Conservation (phyloP, 92 coral and sea anemone species). For the Bergia sp. region DNA sequence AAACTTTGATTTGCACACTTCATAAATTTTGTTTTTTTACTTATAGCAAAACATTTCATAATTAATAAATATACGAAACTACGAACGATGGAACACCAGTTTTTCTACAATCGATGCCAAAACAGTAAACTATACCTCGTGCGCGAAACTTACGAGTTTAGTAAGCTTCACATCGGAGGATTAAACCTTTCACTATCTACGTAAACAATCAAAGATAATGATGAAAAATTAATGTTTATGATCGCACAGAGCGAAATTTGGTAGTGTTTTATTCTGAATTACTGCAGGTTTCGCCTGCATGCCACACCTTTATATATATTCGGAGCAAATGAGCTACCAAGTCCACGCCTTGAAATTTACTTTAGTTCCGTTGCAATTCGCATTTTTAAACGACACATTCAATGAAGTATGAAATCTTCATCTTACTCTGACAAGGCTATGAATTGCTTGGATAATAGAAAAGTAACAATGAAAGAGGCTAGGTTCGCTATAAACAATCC, state of each 20-base stretch:
- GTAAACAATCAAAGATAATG: constrained; percentile 73
- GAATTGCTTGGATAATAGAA: constrained; percentile 18
- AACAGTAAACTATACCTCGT: neutral
- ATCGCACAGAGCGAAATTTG: constrained; percentile 61
- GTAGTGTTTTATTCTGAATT: constrained; percentile 53
- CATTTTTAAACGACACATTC: constrained; percentile 13
- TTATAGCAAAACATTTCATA: constrained; percentile 20
- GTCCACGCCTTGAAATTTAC: constrained; percentile 59
- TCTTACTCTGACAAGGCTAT: constrained; percentile 9
- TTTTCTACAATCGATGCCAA: neutral
- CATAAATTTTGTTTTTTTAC: constrained; percentile 42
- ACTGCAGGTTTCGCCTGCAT: constrained; percentile 19
- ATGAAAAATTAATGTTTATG: constrained; percentile 58
- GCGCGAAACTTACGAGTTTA: neutral
- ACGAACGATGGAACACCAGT: constrained; percentile 28
- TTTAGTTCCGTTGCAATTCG: constrained; percentile 51
- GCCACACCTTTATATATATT: constrained; percentile 62
- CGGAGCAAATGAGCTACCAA: constrained; percentile 63
- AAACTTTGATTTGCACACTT: constrained; percentile 38
- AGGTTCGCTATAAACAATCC: neutral
- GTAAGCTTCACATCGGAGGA: constrained; percentile 43
- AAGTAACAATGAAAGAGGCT: constrained; percentile 20
- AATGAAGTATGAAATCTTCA: constrained; percentile 42
- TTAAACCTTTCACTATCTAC: constrained; percentile 44
- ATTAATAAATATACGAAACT: constrained; percentile 30